Evolutionary conservation across 2,888 invertebrate genomes (phyloP), one percentile per base, ranked within the genome.

Genomic region (Rosalia funebris): DNA sequence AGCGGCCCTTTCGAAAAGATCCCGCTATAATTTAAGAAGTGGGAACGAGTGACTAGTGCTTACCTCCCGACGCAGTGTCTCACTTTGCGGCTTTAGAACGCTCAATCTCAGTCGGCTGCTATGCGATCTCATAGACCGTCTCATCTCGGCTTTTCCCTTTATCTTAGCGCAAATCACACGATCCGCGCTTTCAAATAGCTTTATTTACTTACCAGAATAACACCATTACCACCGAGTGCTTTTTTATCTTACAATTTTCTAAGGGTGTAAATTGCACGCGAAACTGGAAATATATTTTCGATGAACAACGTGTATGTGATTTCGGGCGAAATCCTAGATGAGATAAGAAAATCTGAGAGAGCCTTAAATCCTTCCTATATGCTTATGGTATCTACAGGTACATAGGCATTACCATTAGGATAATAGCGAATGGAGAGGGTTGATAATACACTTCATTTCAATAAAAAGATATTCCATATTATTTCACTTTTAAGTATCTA

Each of bases 131-230:
- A 20, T 63, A 56, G 59, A 58, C 65, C 69, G 71, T 66, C 70
- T 70, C 68, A 44, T 54, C 54, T 32, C 59, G 39, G 46, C 25
- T 59, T 59, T 62, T 52, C 54, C 60, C 71, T 75, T 76, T 76
- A 76, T 76, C 73, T 75, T 66, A 67, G 66, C 68, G 70, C 71
- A 75, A 75, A 76, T 76, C 76, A 72, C 74, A 69, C 70, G 73
- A 72, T 74, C 72, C 73, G 69, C 73, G 72, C 71, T 69, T 73
- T 54, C 69, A 68, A 76, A 76, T 75, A 66, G 75, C 75, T 75
- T 75, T 76, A 77, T 77, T 77, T 77, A 77, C 77, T 77, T 77
- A 76, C 74, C 74, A 72, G 76, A 76, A 76, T 76, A 75, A 75
- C 73, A 76, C 73, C 71, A 73, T 75, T 71, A 71, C 71, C 72